A percentile compares a stretch with the other conserved stretches of the same genome.
Evolutionary conservation across 2,113 vertebrate species (phyloP).

Genomic region (Zootoca vivipara): DNA sequence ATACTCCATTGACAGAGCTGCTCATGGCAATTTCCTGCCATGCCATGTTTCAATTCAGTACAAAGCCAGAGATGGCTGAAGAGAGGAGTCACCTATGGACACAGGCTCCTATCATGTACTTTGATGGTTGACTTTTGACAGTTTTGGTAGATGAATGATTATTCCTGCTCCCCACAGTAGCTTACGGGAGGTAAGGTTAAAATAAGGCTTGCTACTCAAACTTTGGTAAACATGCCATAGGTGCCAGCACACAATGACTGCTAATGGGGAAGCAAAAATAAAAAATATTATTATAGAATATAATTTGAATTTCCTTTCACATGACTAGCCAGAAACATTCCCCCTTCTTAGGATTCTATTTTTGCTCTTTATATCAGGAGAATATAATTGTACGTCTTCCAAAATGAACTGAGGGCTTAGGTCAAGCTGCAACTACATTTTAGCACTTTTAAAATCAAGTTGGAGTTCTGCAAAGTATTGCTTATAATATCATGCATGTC

Average conservation of each 20-base stretch:
- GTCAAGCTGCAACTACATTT: constrained; percentile 44
- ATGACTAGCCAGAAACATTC: constrained; percentile 18
- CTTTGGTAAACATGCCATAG: no score
- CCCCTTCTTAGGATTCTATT: constrained; percentile 13
- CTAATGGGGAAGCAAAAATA: no score
- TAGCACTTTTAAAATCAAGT: constrained; percentile 64
- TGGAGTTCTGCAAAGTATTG: constrained; percentile 49
- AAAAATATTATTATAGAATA: constrained; percentile 32
- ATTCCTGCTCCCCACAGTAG: background rate
- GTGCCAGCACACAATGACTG: no score
- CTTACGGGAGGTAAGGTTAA: no score
- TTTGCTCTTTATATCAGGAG: constrained; percentile 61
- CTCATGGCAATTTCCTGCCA: no score
- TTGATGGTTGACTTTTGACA: constrained; percentile 13
- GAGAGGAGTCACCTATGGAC: no score
- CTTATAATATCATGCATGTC: constrained; percentile 26
- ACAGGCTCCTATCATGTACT: background rate
- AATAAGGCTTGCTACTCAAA: no score
- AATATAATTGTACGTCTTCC: constrained; percentile 64
- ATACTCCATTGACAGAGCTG: no score
- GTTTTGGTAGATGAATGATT: background rate
- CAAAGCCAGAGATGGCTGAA: no score
- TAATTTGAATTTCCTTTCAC: constrained; percentile 43
- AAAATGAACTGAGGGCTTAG: constrained; percentile 57
- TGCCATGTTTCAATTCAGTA: no score